Evolutionary conservation across 2,888 invertebrate species (phyloP).

Genomic region (Nemurella pictetii): DNA sequence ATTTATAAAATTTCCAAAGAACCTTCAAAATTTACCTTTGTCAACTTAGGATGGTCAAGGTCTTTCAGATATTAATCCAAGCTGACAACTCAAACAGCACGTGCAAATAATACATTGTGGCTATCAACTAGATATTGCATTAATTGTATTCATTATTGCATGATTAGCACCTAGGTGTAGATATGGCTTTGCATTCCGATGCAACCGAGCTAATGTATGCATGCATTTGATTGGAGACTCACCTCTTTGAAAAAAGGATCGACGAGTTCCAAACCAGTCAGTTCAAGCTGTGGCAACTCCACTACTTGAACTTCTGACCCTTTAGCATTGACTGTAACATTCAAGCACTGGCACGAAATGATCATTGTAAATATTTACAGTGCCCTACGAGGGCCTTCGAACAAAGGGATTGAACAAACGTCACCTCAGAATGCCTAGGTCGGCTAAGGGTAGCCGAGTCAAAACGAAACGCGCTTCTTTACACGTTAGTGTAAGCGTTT

Average conservation of each 20-base stretch:
- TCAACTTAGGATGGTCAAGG: background rate
- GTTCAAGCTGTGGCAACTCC: constrained; percentile 59
- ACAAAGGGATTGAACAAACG: background rate
- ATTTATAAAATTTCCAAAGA: constrained; percentile 35
- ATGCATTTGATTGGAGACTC: background rate
- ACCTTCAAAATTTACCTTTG: background rate
- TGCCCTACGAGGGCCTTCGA: background rate
- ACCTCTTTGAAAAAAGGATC: constrained; percentile 63
- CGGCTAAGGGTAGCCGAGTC: background rate
- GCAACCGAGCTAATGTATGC: background rate
- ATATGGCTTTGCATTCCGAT: background rate
- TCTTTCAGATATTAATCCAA: background rate
- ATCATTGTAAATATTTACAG: constrained; percentile 31
- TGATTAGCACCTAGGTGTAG: background rate
- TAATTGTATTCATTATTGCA: background rate
- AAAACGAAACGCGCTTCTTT: background rate
- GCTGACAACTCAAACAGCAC: background rate
- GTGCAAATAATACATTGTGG: background rate
- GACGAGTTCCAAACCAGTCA: constrained; percentile 62
- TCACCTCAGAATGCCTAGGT: background rate
- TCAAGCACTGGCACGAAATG: constrained; percentile 72
- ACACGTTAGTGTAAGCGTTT: background rate
- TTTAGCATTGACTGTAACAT: constrained; percentile 67
- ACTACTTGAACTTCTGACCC: constrained; percentile 60
- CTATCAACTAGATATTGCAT: background rate